Conservation (phyloP, 1,140 invertebrate species). For the Galendromus occidentalis region DNA sequence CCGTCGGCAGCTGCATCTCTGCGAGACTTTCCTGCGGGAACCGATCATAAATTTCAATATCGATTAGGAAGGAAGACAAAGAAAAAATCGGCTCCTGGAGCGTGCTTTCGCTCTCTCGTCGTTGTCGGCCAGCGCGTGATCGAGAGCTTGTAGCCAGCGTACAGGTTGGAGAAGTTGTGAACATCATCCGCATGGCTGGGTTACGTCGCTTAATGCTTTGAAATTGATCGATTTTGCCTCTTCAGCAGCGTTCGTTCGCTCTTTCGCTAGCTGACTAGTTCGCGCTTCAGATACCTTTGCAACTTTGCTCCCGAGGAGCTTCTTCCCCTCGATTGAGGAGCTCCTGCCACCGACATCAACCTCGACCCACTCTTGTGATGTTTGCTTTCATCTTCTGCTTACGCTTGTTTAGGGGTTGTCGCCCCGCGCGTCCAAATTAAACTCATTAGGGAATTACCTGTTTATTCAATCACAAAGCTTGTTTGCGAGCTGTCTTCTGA, state of each 20-base stretch:
- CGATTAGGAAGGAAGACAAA: background rate
- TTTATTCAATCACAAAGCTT: too few relatives aligned
- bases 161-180: background rate
- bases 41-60: conserved; percentile 11
- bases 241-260: background rate
- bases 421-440: too few relatives aligned
- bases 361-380: background rate
- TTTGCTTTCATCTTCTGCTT: too few relatives aligned
- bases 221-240: background rate
- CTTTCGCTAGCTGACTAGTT: background rate
- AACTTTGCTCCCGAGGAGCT: background rate
- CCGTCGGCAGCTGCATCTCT: background rate
- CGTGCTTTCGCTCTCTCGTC: background rate
- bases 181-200: background rate
- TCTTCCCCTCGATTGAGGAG: background rate
- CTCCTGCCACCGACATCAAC: too few relatives aligned
- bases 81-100: background rate
- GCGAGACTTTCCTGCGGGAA: background rate
- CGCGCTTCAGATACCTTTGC: background rate
- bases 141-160: background rate
- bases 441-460: too few relatives aligned
- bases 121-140: background rate
- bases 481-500: too few relatives aligned
- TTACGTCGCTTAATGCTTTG: background rate
- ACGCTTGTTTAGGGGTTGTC: too few relatives aligned